Percentiles rank a stretch among this genome's conserved stretches.
Conservation (phyloP, 2,113 vertebrate genomes). For the Platichthys stellatus region DNA sequence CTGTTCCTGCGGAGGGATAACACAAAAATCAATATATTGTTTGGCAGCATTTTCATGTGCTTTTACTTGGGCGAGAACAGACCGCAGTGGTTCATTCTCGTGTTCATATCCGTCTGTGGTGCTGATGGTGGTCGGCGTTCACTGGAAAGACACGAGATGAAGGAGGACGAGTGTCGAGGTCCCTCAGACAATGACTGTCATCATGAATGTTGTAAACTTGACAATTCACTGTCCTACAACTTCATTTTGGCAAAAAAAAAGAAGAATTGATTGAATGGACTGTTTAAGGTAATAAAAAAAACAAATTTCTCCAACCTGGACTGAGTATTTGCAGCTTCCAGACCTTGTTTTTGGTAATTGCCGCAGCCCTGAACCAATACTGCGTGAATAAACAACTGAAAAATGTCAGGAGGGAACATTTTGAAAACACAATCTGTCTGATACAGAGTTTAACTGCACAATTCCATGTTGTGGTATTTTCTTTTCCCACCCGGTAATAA, state of each 20-base stretch:
- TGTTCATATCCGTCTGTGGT: neutral
- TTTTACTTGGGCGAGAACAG: conserved; percentile 41
- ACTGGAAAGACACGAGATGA: neutral
- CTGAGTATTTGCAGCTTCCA: neutral
- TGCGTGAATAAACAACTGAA: neutral
- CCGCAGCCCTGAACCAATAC: neutral
- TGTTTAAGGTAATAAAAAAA: too few relatives aligned
- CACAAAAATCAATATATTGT: conserved; percentile 64
- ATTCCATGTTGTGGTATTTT: neutral
- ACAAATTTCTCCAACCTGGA: too few relatives aligned
- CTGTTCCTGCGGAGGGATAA: conserved; percentile 37
- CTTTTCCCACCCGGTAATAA: neutral
- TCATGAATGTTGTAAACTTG: too few relatives aligned
- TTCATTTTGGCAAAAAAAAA: too few relatives aligned
- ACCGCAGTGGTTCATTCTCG: neutral
- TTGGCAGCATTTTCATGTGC: conserved; percentile 52
- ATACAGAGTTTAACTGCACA: neutral
- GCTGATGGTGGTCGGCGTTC: neutral
- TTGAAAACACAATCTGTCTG: neutral
- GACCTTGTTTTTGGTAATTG: neutral
- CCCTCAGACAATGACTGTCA: too few relatives aligned
- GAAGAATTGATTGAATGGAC: too few relatives aligned
- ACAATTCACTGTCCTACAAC: too few relatives aligned
- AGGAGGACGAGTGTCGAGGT: too few relatives aligned
- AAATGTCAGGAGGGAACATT: conserved; percentile 4